A percentile compares a stretch with the other conserved stretches of the same genome.
phyloP scores from a whole-genome alignment of 2,888 invertebrate genomes.

The Molanna angustata region DNA sequence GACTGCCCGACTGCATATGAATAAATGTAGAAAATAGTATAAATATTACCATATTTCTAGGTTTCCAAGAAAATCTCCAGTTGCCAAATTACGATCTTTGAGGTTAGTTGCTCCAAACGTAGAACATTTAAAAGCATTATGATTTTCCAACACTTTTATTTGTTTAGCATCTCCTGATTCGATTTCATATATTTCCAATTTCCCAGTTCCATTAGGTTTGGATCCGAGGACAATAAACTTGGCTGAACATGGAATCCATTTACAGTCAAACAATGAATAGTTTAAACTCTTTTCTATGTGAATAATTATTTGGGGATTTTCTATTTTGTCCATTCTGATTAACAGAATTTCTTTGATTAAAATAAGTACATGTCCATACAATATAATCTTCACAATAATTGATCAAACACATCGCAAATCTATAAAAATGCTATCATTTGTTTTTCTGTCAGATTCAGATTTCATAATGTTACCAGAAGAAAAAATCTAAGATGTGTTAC shows the following conservation, averaged over 20 bases:
- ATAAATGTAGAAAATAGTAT: too few species aligned
- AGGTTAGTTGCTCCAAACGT: conserved; percentile 88
- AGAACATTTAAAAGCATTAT: conserved; percentile 87
- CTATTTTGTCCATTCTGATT: conserved; percentile 51
- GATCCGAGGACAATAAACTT: conserved; percentile 89
- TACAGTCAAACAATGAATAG: conserved; percentile 88
- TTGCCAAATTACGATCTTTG: conserved; percentile 77
- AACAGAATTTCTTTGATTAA: not conserved
- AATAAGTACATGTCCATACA: not conserved
- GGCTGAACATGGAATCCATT: conserved; percentile 94
- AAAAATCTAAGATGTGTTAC: too few species aligned
- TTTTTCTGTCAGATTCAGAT: too few species aligned
- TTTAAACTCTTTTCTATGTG: conserved; percentile 79
- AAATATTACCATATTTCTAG: conserved; percentile 83
- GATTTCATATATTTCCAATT: conserved; percentile 78
- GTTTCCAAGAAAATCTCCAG: conserved; percentile 86
- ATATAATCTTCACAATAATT: not conserved
- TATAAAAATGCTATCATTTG: too few species aligned
- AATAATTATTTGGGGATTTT: conserved; percentile 88
- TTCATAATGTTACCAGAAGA: too few species aligned
- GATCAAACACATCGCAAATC: not conserved
- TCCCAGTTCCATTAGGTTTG: conserved; percentile 80
- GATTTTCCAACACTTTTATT: conserved; percentile 71
- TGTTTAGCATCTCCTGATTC: conserved; percentile 65
- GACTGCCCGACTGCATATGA: too few species aligned